Evolutionary conservation across 2,113 vertebrate genomes (phyloP).

Genomic region (Aphelocoma coerulescens): DNA sequence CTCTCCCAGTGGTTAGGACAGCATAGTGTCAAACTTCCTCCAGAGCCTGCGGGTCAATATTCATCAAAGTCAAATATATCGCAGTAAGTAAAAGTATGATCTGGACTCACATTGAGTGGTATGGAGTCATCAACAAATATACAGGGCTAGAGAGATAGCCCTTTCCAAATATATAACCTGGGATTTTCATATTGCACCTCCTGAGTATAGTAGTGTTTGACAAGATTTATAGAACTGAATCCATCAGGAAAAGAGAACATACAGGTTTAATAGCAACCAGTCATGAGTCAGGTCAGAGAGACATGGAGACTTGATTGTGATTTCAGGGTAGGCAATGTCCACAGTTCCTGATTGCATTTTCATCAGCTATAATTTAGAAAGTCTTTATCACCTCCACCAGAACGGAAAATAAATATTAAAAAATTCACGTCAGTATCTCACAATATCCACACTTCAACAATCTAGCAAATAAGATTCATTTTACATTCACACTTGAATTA

Average conservation of each 20-base stretch:
- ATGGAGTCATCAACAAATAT: background rate
- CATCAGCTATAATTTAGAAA: background rate
- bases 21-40: background rate
- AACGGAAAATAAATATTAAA: background rate
- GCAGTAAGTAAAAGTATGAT: background rate
- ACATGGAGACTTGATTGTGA: background rate
- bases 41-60: background rate
- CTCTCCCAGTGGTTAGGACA: background rate
- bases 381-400: background rate
- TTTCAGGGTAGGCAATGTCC: background rate
- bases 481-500: slow-evolving; percentile 47
- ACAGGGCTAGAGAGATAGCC: background rate
- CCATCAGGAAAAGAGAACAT: background rate
- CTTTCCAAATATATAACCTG: background rate
- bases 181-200: background rate
- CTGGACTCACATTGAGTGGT: background rate
- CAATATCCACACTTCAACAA: background rate
- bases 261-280: background rate
- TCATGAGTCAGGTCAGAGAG: background rate
- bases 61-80: background rate
- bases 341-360: background rate
- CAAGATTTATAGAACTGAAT: background rate
- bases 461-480: slow-evolving; percentile 52
- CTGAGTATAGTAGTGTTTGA: background rate
- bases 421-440: background rate